phyloP scores from a whole-genome alignment of 2,113 vertebrate species.

The Vombatus ursinus region DNA sequence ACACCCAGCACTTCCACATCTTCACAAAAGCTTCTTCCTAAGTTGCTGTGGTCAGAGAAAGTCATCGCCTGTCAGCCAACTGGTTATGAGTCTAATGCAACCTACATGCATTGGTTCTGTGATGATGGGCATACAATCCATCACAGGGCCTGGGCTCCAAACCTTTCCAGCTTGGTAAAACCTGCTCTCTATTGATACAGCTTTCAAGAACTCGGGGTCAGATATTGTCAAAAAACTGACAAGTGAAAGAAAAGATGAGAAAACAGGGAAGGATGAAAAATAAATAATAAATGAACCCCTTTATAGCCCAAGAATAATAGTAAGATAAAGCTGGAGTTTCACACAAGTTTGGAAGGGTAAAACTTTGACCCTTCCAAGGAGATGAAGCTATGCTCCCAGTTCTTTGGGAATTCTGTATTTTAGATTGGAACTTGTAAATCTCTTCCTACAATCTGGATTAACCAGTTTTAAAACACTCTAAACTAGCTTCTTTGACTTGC shows the following conservation, averaged over 20 bases:
- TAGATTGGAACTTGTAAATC: constrained; percentile 42
- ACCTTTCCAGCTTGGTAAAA: no score
- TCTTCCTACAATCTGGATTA: constrained; percentile 37
- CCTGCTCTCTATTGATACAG: background rate
- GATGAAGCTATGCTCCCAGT: background rate
- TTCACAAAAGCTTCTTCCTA: background rate
- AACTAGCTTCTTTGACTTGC: constrained; percentile 18
- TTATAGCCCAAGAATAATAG: background rate
- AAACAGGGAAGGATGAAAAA: constrained; percentile 1
- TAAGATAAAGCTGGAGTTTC: constrained; percentile 13
- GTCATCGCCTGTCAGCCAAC: background rate
- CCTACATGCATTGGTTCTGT: background rate
- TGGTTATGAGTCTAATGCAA: background rate
- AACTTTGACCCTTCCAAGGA: constrained; percentile 15
- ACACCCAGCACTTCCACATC: background rate
- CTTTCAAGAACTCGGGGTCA: background rate
- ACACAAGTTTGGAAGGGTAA: constrained; percentile 14
- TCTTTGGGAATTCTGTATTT: constrained; percentile 1
- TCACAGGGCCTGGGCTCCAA: background rate
- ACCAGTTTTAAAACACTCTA: constrained; percentile 41
- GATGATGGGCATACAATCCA: background rate
- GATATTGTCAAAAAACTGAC: constrained; percentile 15
- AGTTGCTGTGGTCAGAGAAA: background rate
- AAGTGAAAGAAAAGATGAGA: constrained; percentile 23
- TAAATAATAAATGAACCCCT: background rate